Evolutionary conservation across 2,797 vertebrate genomes (phyloP).

Genomic region (Lepus oiostolus): DNA sequence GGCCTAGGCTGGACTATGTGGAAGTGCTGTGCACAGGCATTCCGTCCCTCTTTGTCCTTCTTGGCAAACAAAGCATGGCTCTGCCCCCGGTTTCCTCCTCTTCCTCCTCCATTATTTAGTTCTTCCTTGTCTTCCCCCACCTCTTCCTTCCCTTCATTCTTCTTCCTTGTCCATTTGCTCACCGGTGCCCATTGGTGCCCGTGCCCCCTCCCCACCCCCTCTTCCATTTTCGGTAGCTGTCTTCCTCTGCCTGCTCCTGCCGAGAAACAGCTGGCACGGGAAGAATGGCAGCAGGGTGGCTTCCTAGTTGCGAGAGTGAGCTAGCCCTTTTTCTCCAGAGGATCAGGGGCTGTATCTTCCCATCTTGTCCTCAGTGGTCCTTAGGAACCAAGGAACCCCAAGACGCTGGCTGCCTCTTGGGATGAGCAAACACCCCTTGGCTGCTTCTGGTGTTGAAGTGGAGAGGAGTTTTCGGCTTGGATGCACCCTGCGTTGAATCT

Average conservation of each 20-base stretch:
- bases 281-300: constrained; percentile 62
- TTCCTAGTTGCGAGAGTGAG: constrained; percentile 62
- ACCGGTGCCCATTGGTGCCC: background rate
- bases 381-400: constrained; percentile 39
- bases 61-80: constrained; percentile 58
- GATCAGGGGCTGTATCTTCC: constrained; percentile 60
- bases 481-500: constrained; percentile 13
- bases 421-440: constrained; percentile 19
- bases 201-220: background rate
- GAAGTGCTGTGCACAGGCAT: constrained; percentile 27
- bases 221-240: constrained; percentile 66
- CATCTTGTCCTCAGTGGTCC: constrained; percentile 63
- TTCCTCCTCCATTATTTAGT: background rate
- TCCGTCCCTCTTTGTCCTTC: constrained; percentile 26
- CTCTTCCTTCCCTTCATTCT: constrained; percentile 26
- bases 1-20: background rate
- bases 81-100: constrained; percentile 39
- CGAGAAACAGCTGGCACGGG: constrained; percentile 61
- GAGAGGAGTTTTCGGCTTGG: background rate
- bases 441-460: constrained; percentile 51
- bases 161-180: constrained; percentile 42
- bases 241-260: constrained; percentile 52
- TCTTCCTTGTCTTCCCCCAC: background rate
- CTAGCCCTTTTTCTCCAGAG: constrained; percentile 68
- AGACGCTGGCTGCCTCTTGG: constrained; percentile 42